Evolutionary conservation across 2,113 vertebrate genomes (phyloP).

Genomic region (Raja brachyura): DNA sequence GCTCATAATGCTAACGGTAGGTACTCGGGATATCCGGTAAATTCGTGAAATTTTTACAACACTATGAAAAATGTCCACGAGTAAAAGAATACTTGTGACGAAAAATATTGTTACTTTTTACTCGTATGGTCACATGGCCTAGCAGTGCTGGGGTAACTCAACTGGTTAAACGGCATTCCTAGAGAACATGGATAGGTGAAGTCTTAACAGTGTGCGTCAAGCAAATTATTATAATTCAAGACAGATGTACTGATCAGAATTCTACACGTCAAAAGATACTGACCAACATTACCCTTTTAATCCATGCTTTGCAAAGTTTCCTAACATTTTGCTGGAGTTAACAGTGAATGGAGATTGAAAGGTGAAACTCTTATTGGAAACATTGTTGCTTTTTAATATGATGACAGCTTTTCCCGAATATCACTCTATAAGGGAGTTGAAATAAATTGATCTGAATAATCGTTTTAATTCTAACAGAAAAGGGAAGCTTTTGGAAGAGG

Average conservation of each 20-base stretch:
- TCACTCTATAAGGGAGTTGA: background rate
- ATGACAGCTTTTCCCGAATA: background rate
- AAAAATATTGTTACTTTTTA: too few species aligned
- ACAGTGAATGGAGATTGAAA: background rate
- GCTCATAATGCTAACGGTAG: too few species aligned
- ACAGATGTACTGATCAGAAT: background rate
- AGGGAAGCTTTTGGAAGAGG: background rate
- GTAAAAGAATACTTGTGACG: too few species aligned
- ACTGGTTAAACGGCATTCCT: too few species aligned
- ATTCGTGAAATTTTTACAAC: too few species aligned
- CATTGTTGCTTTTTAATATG: background rate
- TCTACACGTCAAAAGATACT: background rate
- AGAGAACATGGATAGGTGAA: too few species aligned
- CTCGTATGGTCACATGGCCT: too few species aligned
- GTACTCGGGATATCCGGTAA: too few species aligned
- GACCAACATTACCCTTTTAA: background rate
- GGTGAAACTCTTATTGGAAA: background rate
- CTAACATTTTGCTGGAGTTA: background rate
- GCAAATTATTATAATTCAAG: background rate
- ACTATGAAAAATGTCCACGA: too few species aligned
- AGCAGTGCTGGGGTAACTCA: too few species aligned
- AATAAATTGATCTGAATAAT: slow-evolving; percentile 1
- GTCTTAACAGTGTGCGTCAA: background rate
- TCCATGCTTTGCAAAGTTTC: background rate
- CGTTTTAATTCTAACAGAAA: background rate